Evolutionary conservation across 2,888 invertebrate species (phyloP), one percentile per base, ranked within the genome.

Genomic region (Hypercompe scribonia): DNA sequence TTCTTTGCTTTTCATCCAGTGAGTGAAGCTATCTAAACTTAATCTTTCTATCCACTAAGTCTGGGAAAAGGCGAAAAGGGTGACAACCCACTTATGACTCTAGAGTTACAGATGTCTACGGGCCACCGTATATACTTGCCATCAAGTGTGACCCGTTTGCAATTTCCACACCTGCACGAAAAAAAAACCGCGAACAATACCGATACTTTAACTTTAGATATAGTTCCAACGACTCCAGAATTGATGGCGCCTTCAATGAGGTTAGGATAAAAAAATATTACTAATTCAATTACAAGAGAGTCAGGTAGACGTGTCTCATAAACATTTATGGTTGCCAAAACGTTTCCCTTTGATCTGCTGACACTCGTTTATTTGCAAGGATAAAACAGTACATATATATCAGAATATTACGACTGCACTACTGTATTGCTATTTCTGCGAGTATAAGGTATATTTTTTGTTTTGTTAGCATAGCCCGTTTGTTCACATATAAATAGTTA

Each of bases 221-320:
- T 0, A 28, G n/a, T 1, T 28, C 28, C 15, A 13, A 28, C 15
- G 28, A 28, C 58, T 31, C 31, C 31, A 31, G 15, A 28, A 58
- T 15, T 15, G 28, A 58, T 31, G 15, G 28, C 31, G 58, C 13
- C 3, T 28, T 28, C 15, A 58, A 66, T 18, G 58, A 58, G 65
- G 39, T 42, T 65, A 39, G 42, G 33, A 71, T 71, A 66, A 66
- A 71, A 70, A 58, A 65, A 21, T 66, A 66, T 71, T 28, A 71
- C 33, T 71, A 66, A 66, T 71, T 66, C 71, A 66, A 33, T 33
- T n/a, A 42, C 71, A 66, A 66, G 66, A 61, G 33, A 71, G 66
- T 61, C 58, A 71, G 61, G 33, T 24, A 42, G 58, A 28, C 39
- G 54, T 31, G 54, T 42, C 33, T 66, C 58, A n/a, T 71, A 66